Evolutionary conservation across 2,113 vertebrate species (phyloP), one percentile per base, ranked within the genome.

Genomic region (Salvelinus alpinus): DNA sequence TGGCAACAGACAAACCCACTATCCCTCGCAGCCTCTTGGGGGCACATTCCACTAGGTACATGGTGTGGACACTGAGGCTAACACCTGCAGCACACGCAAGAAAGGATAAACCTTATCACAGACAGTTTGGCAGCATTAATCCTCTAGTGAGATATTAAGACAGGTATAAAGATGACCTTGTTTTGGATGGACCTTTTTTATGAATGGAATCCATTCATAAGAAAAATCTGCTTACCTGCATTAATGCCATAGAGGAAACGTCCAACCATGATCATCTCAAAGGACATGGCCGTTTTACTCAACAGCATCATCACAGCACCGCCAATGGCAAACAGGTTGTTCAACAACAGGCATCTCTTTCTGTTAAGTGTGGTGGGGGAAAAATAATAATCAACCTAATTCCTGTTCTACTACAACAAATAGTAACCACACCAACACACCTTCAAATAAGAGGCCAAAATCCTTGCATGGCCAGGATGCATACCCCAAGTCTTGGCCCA

Each of bases 1-100:
- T 91, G 3, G 88, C 82, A 5, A 91, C 47, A 6, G 91, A 92
- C 3, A 94, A 84, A 0, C 93, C 91, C 48, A 94, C 84, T 75
- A 92, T 84, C 59, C 89, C 94, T 0, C 91, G 89, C 79, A 94
- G 84, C 25, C 70, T 89, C 82, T 80, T 89, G 0, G 94, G 95
- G 44, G 94, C 79, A 22, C 93, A 94, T 78, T 96, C 95, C 27
- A 91, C 78, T 1, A 93, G 38, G 44, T 94, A 96, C 82, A 95
- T 78, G 18, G 90, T 4, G 1, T 96, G 92, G 82, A 84, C 79
- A 1, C 78, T 88, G 59, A 93, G 59, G 77, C 72, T 79, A 14
- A 94, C 59, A 70, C 95, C 96, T 92, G 85, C 62, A 82, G 70
- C 0, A 24, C 11, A 69, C n/a, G 16, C 12, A 22, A 18, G 27